Evolutionary conservation across 2,113 vertebrate genomes (phyloP).

Genomic region (Myotis lucifugus): DNA sequence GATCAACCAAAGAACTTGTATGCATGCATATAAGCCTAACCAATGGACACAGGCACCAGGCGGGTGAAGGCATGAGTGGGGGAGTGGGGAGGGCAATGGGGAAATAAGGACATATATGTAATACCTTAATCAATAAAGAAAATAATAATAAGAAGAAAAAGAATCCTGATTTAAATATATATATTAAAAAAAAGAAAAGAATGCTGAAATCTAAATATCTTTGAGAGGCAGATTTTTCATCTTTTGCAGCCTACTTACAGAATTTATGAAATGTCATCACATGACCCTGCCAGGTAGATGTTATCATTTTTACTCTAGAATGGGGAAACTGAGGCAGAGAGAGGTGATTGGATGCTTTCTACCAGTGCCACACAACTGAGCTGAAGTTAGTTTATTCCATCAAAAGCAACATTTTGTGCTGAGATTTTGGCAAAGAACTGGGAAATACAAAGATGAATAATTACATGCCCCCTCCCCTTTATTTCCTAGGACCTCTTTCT

Average conservation of each 20-base stretch:
- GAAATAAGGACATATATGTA: too few species aligned
- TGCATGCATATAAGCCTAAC: too few species aligned
- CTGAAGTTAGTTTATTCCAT: neutral
- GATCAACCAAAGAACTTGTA: too few species aligned
- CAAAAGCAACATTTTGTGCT: neutral
- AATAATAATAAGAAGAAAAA: too few species aligned
- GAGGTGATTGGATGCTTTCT: neutral
- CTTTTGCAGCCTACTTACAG: constrained; percentile 1
- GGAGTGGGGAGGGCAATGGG: too few species aligned
- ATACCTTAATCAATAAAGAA: too few species aligned
- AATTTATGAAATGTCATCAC: constrained; percentile 1
- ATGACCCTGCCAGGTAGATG: neutral
- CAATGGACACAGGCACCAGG: too few species aligned
- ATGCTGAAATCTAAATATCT: neutral
- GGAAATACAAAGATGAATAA: neutral
- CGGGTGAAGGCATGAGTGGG: too few species aligned
- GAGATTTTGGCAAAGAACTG: constrained; percentile 28
- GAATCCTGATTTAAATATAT: too few species aligned
- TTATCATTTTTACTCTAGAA: neutral
- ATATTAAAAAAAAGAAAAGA: neutral
- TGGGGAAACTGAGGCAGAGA: constrained; percentile 23
- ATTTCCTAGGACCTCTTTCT: neutral
- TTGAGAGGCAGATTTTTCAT: neutral
- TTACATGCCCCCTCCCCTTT: neutral
- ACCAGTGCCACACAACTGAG: neutral